Conservation (phyloP, 2,888 invertebrate genomes). For the Dione juno region DNA sequence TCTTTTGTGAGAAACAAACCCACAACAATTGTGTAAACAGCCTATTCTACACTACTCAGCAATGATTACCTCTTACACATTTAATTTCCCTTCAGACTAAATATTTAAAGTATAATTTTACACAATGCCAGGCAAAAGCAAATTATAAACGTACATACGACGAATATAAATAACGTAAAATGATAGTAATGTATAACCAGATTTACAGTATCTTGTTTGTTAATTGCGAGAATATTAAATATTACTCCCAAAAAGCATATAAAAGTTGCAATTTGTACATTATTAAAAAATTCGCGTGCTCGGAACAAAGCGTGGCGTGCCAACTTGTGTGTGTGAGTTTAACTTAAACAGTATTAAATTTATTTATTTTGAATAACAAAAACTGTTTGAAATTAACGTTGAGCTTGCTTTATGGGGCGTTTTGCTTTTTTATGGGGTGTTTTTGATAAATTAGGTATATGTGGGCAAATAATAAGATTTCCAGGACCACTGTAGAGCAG, state of each 20-base stretch:
- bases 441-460: not conserved
- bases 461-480: not conserved
- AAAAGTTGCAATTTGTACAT: constrained; percentile 37
- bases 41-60: no score
- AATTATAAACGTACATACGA: not conserved
- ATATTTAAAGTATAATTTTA: not conserved
- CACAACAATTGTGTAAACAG: not conserved
- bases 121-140: not conserved
- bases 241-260: constrained; percentile 22
- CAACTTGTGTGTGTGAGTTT: constrained; percentile 59
- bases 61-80: not conserved
- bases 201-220: constrained; percentile 7
- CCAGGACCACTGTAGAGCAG: not conserved
- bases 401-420: not conserved
- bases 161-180: not conserved
- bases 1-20: not conserved
- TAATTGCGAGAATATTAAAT: constrained; percentile 26
- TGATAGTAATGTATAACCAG: constrained; percentile 4
- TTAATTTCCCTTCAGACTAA: not conserved
- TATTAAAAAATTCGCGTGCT: constrained; percentile 44
- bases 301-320: constrained; percentile 51
- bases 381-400: constrained; percentile 12
- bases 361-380: constrained; percentile 13
- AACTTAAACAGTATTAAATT: constrained; percentile 14
- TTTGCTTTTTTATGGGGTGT: not conserved